These are phyloP conservation scores for Botia almorhae DNA, from an alignment of 2,797 vertebrate genomes.

Conservation along the genomic window DNA sequence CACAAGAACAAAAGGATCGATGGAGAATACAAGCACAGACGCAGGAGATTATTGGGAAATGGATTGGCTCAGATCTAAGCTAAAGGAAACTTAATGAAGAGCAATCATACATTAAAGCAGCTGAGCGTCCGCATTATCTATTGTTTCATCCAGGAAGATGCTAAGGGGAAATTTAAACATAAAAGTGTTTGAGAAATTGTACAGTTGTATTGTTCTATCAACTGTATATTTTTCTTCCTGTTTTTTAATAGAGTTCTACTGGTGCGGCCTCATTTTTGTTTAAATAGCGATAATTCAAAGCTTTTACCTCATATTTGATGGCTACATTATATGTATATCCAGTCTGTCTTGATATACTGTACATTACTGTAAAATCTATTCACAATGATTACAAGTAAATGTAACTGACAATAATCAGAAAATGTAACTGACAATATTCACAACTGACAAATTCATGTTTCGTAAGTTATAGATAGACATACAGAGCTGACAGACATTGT, in stretches of 20 bases:
- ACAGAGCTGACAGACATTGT: slow-evolving; percentile 25
- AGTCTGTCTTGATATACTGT: background rate
- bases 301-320: background rate
- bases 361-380: background rate
- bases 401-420: background rate
- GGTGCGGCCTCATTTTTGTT: background rate
- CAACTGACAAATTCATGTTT: background rate
- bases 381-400: background rate
- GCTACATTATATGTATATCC: background rate
- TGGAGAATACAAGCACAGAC: slow-evolving; percentile 56
- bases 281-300: background rate
- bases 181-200: background rate
- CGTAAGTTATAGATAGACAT: background rate
- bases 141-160: slow-evolving; percentile 24
- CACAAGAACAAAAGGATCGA: slow-evolving; percentile 55
- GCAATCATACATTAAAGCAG: slow-evolving; percentile 55
- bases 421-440: background rate
- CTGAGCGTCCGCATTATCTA: slow-evolving; percentile 18
- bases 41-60: slow-evolving; percentile 60
- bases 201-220: background rate
- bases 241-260: background rate
- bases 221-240: background rate
- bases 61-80: slow-evolving; percentile 53
- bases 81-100: slow-evolving; percentile 60
- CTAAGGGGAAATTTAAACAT: slow-evolving; percentile 22